phyloP scores from a whole-genome alignment of 2,888 invertebrate genomes.

The Pardosa pseudoannulata region DNA sequence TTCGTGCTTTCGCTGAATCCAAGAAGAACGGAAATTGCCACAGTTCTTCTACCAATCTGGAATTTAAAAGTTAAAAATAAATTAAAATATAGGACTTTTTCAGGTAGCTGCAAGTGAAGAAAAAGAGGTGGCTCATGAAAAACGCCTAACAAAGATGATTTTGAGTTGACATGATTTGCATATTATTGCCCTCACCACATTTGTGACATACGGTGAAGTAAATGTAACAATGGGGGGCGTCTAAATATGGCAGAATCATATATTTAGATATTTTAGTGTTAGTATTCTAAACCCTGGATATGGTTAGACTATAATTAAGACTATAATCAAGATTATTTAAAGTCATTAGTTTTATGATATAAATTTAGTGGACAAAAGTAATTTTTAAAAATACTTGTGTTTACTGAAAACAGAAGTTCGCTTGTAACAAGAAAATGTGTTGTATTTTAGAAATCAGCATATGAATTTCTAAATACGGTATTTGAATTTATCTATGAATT shows the following conservation, averaged over 20 bases:
- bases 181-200: conserved; percentile 51
- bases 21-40: conserved; percentile 49
- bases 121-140: conserved; percentile 8
- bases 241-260: conserved; percentile 13
- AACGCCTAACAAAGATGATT: conserved; percentile 19
- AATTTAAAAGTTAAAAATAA: conserved; percentile 42
- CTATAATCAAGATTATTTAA: no score
- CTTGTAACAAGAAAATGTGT: no score
- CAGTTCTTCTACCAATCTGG: background rate
- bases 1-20: conserved; percentile 18
- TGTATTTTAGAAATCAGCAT: no score
- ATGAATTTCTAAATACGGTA: no score
- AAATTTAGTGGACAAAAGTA: no score
- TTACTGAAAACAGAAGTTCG: no score
- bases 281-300: no score
- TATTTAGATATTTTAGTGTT: background rate
- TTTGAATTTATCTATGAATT: no score
- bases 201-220: conserved; percentile 14
- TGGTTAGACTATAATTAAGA: no score
- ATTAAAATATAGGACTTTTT: conserved; percentile 52
- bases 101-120: conserved; percentile 6
- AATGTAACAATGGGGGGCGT: conserved; percentile 17
- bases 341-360: no score
- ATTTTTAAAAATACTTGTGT: no score
- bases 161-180: conserved; percentile 57